Percentiles rank a stretch among this genome's conserved stretches.
Conservation (phyloP, 2,888 invertebrate genomes). For the Plemyria rubiginata region DNA sequence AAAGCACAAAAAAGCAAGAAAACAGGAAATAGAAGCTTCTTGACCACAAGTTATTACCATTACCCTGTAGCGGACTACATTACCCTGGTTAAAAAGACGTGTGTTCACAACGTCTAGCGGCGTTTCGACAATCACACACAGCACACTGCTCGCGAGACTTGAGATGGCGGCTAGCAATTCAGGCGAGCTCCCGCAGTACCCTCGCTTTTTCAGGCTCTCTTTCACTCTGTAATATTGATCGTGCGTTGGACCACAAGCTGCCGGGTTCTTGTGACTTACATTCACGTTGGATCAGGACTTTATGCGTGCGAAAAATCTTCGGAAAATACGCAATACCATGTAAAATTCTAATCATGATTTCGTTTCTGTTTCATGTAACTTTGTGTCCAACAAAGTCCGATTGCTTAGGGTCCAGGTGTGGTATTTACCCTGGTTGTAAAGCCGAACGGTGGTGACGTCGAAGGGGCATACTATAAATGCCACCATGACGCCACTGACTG, state of each 20-base stretch:
- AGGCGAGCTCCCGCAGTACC: slow-evolving; percentile 80
- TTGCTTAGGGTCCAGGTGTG: slow-evolving; percentile 11
- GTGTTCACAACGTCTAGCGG: slow-evolving; percentile 95
- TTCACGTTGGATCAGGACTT: not conserved
- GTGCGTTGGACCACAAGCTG: slow-evolving; percentile 17
- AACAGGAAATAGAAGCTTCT: not conserved
- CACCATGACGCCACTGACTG: slow-evolving; percentile 91
- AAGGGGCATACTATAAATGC: slow-evolving; percentile 93
- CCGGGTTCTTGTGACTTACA: not conserved
- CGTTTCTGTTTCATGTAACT: not conserved
- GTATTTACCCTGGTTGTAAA: slow-evolving; percentile 93
- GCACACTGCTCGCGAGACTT: slow-evolving; percentile 90
- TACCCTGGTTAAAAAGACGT: slow-evolving; percentile 94
- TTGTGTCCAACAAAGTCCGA: slow-evolving; percentile 6
- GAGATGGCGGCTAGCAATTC: slow-evolving; percentile 88
- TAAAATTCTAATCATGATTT: too few species aligned
- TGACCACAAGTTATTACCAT: slow-evolving; percentile 32
- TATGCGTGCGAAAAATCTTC: not conserved
- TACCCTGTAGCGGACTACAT: slow-evolving; percentile 86
- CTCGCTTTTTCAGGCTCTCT: slow-evolving; percentile 57
- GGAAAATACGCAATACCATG: not conserved
- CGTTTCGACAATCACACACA: slow-evolving; percentile 91
- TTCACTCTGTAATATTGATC: slow-evolving; percentile 67
- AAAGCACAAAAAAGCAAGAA: not conserved
- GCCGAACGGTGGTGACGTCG: slow-evolving; percentile 93